Evolutionary conservation across 2,113 vertebrate species (phyloP).

Genomic region (Catharus minimus): DNA sequence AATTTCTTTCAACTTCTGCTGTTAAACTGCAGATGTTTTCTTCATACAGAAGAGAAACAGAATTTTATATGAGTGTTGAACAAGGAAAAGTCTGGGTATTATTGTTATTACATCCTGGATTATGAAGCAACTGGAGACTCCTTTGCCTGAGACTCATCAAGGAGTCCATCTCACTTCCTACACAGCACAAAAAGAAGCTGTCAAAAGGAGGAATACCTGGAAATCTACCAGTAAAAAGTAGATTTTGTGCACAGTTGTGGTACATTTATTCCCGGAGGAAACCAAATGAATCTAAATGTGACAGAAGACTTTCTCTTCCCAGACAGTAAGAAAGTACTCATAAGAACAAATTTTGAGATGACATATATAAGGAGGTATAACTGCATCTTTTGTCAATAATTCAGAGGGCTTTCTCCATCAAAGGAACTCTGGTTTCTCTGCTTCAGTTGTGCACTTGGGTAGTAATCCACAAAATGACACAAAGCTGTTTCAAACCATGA

Average conservation of each 20-base stretch:
- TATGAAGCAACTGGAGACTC: background rate
- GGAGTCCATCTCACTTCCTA: background rate
- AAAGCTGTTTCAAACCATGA: background rate
- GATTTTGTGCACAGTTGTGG: background rate
- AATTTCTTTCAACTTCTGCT: background rate
- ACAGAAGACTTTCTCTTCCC: background rate
- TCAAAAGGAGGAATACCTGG: background rate
- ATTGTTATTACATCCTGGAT: background rate
- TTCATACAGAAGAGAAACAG: background rate
- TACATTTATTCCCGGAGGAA: background rate
- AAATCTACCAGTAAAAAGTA: background rate
- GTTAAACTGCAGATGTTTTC: background rate
- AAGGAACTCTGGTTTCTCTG: background rate
- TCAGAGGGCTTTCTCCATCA: background rate
- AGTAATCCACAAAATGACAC: background rate
- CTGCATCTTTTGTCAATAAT: background rate
- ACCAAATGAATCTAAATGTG: background rate
- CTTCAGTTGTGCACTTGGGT: background rate
- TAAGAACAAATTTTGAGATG: background rate
- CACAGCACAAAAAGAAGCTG: background rate
- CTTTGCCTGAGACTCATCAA: background rate
- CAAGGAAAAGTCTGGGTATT: background rate
- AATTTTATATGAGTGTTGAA: background rate
- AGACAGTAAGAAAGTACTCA: background rate
- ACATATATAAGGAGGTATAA: background rate